A percentile compares a stretch with the other conserved stretches of the same genome.
These are phyloP conservation scores for Parnassius apollo DNA, from an alignment of 2,888 invertebrate genomes.

Conservation along the genomic window DNA sequence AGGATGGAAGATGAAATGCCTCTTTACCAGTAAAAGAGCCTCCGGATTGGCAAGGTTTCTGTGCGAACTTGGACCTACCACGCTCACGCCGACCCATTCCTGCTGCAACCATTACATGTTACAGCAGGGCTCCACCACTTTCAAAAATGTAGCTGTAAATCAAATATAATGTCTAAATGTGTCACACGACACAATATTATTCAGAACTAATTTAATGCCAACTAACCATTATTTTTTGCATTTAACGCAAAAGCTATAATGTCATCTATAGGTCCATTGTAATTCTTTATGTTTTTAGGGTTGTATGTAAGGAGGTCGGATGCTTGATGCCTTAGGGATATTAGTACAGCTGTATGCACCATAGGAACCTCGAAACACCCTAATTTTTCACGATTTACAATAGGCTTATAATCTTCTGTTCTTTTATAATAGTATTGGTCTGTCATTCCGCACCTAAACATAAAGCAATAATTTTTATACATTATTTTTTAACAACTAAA, in stretches of 20 bases:
- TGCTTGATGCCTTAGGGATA: slow-evolving; percentile 83
- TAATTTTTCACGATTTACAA: slow-evolving; percentile 83
- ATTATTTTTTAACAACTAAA: no score
- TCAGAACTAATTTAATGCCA: background rate
- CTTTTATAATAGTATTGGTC: slow-evolving; percentile 90
- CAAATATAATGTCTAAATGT: no score
- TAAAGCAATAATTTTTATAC: background rate
- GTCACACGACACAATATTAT: no score
- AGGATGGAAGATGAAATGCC: no score
- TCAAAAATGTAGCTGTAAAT: no score
- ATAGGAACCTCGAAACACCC: slow-evolving; percentile 94
- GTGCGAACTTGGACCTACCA: no score
- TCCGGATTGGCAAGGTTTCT: no score
- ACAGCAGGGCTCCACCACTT: no score
- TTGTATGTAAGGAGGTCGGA: slow-evolving; percentile 88
- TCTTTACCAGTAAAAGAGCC: no score
- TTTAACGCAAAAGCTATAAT: slow-evolving; percentile 95
- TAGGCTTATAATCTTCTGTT: slow-evolving; percentile 91
- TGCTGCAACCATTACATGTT: no score
- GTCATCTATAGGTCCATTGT: slow-evolving; percentile 92
- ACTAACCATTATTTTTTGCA: slow-evolving; percentile 84
- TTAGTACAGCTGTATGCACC: slow-evolving; percentile 93
- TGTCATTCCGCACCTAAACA: slow-evolving; percentile 88
- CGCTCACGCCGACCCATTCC: no score
- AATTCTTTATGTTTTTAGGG: slow-evolving; percentile 80